These are phyloP conservation scores for Epinotia bilunana DNA, from an alignment of 2,888 invertebrate species.

Conservation along the genomic window DNA sequence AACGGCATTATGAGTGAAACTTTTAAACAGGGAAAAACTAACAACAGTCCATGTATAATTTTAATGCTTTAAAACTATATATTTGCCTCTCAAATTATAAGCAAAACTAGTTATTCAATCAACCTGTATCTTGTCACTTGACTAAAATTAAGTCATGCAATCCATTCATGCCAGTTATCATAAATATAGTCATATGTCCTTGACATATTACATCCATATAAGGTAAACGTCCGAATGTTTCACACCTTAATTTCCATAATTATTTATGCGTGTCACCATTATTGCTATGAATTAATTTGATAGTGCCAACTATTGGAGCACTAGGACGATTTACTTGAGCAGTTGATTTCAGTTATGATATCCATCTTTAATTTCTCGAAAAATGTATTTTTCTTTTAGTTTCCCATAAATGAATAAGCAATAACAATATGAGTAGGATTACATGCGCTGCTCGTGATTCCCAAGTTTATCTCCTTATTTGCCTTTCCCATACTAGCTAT, in stretches of 20 bases:
- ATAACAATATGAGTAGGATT: neutral
- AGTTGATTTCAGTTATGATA: neutral
- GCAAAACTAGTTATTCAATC: neutral
- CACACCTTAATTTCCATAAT: too few relatives aligned
- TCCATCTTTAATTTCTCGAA: neutral
- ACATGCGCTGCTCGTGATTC: neutral
- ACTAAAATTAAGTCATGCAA: neutral
- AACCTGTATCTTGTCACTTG: neutral
- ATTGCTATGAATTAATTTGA: too few relatives aligned
- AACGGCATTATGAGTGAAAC: too few relatives aligned
- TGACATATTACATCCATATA: neutral
- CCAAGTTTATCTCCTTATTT: neutral
- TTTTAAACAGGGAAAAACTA: too few relatives aligned
- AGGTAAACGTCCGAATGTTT: too few relatives aligned
- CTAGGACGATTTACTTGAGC: neutral
- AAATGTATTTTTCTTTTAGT: neutral
- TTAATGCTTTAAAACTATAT: neutral
- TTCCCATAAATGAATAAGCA: neutral
- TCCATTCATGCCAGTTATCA: neutral
- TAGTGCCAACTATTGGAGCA: too few relatives aligned
- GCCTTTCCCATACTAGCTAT: slow-evolving; percentile 5
- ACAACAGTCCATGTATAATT: neutral
- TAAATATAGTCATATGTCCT: neutral
- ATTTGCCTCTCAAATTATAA: neutral
- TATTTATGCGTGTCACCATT: too few relatives aligned